Base-by-base conservation (phyloP, 2,888 invertebrate species). In the Orthosia gothica region DNA sequence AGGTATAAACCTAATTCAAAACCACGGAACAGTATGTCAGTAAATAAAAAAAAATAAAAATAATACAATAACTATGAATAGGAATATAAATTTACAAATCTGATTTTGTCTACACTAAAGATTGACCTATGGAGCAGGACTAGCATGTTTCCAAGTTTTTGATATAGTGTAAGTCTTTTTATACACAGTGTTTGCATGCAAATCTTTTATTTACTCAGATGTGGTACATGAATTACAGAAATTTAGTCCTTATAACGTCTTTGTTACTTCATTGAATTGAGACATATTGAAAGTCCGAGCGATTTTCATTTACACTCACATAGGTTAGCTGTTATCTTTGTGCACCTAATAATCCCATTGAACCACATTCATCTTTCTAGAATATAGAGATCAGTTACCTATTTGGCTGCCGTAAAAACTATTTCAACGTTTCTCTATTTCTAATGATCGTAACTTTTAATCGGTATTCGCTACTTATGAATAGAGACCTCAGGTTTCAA, bases 401-500 rank as follows among this genome's bases (percentile, higher is more conserved):
- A 58, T 52, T 73, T 23, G 20, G 57, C 13, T 52, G 64, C 20
- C 5, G 4, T 58, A 23, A 3, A 71, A 57, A 50, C 11, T 18
- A 20, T 16, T 54, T 52, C 18, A 45, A 32, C 9, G 9, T 32
- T 58, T 13, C 26, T 58, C 7, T 26, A 5, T 40, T 57, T 26
- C 18, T 50, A 57, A 40, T 9, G 23, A 69, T 54, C 2, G n/a
- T 9, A 70, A 54, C 18, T 57, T 73, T 23, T 55, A 40, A 40
- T 54, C 9, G 5, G n/a, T n/a, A 62, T 16, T 54, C 9, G 11
- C 16, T n/a, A 62, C 16, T 59, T 26, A 47, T 16, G 16, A 47
- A 23, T 20, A 11, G 0, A 20, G 18, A 40, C 23, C 52, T 23
- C 15, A 9, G 7, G 13, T 49, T 54, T 66, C 47, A 15, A 47